Evolutionary conservation across 2,113 vertebrate species (phyloP).

Genomic region (Pica pica): DNA sequence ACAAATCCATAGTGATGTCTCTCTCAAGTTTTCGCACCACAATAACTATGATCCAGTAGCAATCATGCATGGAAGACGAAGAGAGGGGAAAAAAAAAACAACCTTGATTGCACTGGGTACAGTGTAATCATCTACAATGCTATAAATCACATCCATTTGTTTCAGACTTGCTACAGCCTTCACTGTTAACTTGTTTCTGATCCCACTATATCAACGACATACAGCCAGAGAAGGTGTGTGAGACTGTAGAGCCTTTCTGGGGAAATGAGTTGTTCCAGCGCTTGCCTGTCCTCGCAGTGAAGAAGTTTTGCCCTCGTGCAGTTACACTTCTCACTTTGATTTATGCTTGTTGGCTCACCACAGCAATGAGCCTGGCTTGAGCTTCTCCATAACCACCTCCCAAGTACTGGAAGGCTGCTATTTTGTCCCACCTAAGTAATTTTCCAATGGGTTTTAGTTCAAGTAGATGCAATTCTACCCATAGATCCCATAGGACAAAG

Average conservation of each 20-base stretch:
- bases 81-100: neutral
- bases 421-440: neutral
- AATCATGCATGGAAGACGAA: neutral
- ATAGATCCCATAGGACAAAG: neutral
- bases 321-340: neutral
- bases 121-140: neutral
- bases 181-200: neutral
- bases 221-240: neutral
- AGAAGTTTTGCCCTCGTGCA: neutral
- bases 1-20: neutral
- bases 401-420: neutral
- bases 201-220: neutral
- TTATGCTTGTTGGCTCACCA: neutral
- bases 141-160: neutral
- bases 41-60: neutral
- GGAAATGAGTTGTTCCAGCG: neutral
- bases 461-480: neutral
- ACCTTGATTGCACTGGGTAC: neutral
- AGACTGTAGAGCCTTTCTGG: neutral
- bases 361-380: neutral
- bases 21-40: neutral
- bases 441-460: neutral
- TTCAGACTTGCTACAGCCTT: neutral
- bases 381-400: neutral
- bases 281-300: neutral